Base-by-base conservation (phyloP, 2,797 vertebrate species). In the Heterohyrax brucei region DNA sequence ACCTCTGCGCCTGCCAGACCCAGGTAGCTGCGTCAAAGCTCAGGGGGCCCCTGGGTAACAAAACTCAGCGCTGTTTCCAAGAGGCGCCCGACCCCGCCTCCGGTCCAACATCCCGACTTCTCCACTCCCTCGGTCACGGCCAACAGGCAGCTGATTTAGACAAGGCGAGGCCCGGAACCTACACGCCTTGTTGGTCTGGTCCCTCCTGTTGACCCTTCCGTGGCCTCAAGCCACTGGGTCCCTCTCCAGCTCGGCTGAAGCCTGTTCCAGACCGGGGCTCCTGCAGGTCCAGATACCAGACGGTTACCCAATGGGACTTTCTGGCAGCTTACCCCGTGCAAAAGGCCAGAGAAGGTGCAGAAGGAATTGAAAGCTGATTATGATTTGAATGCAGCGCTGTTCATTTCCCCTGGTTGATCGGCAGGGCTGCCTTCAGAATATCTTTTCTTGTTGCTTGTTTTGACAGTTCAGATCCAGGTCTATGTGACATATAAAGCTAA, bases 401-500 rank as follows among this genome's bases (percentile, higher is more conserved):
- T 97, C 30, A 22, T 3, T 97, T 93, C 95, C 98, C 91, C 85
- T 33, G 64, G 46, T 83, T 98, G 97, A 98, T 86, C 97, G 94
- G 81, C 97, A 97, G 93, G 80, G 66, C 94, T 97, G 96, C 93
- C 96, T 97, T 97, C 94, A 61, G 93, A 97, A 83, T 95, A 97
- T 96, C 95, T 97, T 96, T 88, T 81, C 98, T 98, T 95, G 97
- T 97, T 97, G 97, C 98, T 97, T 99, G 98, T 98, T 98, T 98
- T 98, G 98, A 99, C 98, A 98, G 96, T 96, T 98, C 97, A 98
- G 98, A 98, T 98, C 98, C 99, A 98, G 97, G 97, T 98, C 97
- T 98, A 89, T 94, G 96, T 92, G 96, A 98, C 91, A 97, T 83
- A 98, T 91, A 98, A 98, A 98, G 98, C 97, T 98, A 98, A 98